Evolutionary conservation across 2,113 vertebrate species (phyloP).

Genomic region (Cranoglanis bouderius): DNA sequence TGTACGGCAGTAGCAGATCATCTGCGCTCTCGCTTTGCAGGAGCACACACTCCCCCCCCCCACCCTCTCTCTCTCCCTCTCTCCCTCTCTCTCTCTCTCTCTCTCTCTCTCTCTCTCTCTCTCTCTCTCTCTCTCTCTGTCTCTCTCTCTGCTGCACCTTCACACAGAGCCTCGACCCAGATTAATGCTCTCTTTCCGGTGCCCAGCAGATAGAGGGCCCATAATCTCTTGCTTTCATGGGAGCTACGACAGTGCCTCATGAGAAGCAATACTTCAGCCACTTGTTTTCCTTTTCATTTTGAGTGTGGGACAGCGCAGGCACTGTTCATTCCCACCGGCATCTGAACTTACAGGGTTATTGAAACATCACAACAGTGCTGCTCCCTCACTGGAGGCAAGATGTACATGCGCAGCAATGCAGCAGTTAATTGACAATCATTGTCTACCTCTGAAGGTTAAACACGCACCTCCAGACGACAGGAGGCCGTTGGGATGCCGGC

Average conservation of each 20-base stretch:
- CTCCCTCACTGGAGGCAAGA: slow-evolving; percentile 63
- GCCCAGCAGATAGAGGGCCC: slow-evolving; percentile 65
- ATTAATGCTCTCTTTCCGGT: slow-evolving; percentile 65
- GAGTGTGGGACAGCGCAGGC: slow-evolving; percentile 70
- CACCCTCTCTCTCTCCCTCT: not conserved
- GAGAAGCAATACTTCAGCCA: slow-evolving; percentile 64
- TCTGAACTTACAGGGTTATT: slow-evolving; percentile 79
- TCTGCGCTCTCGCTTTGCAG: slow-evolving; percentile 32
- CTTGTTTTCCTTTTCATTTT: slow-evolving; percentile 78
- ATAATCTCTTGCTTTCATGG: slow-evolving; percentile 66
- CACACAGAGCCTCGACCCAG: slow-evolving; percentile 66
- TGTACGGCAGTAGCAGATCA: slow-evolving; percentile 7
- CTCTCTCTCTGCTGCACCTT: slow-evolving; percentile 53
- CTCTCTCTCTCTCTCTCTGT: slow-evolving; percentile 17
- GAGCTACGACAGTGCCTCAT: slow-evolving; percentile 66
- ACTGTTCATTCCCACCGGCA: slow-evolving; percentile 73
- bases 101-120: slow-evolving; percentile 29
- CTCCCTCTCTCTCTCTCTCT: slow-evolving; percentile 39
- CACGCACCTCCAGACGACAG: slow-evolving; percentile 67
- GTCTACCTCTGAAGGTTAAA: slow-evolving; percentile 74
- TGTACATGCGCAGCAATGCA: slow-evolving; percentile 67
- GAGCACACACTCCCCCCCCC: slow-evolving; percentile 14
- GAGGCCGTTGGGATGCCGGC: slow-evolving; percentile 64
- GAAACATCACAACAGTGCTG: slow-evolving; percentile 65
- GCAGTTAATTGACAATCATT: slow-evolving; percentile 76